These are phyloP conservation scores for Buceros bicornis DNA, from an alignment of 2,797 vertebrate species.

Conservation along the genomic window DNA sequence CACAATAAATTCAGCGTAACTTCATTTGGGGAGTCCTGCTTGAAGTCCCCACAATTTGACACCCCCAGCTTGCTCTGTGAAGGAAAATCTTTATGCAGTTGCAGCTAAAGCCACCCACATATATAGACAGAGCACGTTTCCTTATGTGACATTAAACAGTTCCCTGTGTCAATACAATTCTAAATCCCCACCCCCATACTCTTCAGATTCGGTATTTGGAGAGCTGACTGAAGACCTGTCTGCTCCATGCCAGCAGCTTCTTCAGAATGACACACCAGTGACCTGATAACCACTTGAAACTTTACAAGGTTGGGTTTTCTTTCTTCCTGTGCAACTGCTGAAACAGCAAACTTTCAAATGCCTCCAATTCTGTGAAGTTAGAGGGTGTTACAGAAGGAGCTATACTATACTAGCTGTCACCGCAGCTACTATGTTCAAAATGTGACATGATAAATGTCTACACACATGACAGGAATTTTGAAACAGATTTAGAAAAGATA, in stretches of 20 bases:
- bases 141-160: neutral
- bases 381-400: neutral
- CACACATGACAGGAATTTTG: neutral
- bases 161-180: neutral
- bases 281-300: neutral
- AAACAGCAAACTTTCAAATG: neutral
- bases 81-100: neutral
- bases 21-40: neutral
- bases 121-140: neutral
- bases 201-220: neutral
- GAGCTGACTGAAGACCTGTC: neutral
- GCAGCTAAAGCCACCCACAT: neutral
- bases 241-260: neutral
- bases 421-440: neutral
- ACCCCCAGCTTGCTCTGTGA: neutral
- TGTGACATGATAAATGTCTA: neutral
- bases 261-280: neutral
- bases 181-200: neutral
- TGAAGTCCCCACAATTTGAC: neutral
- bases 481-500: neutral
- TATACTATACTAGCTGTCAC: neutral
- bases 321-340: neutral
- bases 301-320: neutral
- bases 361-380: neutral
- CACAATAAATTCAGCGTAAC: neutral